phyloP scores from a whole-genome alignment of 2,113 vertebrate genomes.

The Phaetusa simplex region DNA sequence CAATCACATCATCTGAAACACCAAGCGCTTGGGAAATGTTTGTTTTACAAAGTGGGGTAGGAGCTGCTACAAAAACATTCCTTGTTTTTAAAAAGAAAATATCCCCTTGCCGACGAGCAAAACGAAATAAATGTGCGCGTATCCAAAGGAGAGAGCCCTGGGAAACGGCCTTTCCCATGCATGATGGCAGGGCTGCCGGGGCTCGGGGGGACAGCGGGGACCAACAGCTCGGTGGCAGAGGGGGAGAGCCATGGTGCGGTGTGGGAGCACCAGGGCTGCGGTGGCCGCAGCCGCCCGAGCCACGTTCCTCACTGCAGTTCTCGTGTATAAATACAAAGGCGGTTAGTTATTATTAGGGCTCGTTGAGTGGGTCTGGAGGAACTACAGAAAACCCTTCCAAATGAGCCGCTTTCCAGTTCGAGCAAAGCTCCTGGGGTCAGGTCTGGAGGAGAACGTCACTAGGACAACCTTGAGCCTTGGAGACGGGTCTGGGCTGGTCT shows the following conservation, averaged over 20 bases:
- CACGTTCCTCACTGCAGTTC: not conserved
- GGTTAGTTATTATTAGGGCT: not conserved
- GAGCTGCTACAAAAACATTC: not conserved
- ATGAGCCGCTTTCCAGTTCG: not conserved
- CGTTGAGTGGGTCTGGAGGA: not conserved
- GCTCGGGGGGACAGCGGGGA: not conserved
- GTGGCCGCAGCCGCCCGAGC: not conserved
- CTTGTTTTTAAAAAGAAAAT: not conserved
- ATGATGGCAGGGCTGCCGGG: not conserved
- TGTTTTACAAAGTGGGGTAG: not conserved
- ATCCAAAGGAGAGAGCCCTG: not conserved
- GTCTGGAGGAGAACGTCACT: not conserved
- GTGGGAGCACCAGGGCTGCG: accelerated
- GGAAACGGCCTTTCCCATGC: not conserved
- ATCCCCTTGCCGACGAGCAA: not conserved
- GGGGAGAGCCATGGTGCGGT: accelerated
- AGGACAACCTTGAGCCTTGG: not conserved
- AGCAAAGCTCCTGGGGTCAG: not conserved
- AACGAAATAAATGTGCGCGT: no score
- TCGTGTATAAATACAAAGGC: not conserved
- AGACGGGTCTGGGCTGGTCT: not conserved
- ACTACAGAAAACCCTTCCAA: not conserved
- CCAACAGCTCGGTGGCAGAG: accelerated
- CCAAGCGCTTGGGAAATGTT: not conserved
- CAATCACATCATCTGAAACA: not conserved